Percentiles rank a stretch among this genome's conserved stretches.
These are phyloP conservation scores for Osmerus eperlanus DNA, from an alignment of 2,113 vertebrate species.

Conservation along the genomic window DNA sequence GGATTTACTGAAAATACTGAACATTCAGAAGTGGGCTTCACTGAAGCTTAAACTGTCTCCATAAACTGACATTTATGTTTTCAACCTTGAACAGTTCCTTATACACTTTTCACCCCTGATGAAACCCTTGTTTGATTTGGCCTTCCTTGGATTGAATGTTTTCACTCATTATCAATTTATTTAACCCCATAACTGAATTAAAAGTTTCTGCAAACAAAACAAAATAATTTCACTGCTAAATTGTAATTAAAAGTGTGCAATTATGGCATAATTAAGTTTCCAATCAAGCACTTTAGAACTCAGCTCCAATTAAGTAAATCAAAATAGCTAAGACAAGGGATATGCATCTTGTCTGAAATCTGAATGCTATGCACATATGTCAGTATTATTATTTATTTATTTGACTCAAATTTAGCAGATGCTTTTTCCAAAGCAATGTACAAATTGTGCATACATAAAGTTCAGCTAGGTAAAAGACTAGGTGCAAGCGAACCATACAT, in stretches of 20 bases:
- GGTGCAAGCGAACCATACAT: neutral
- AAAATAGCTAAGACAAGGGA: neutral
- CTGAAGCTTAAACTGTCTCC: no score
- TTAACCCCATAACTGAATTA: conserved; percentile 59
- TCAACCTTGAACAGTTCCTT: neutral
- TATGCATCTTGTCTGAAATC: neutral
- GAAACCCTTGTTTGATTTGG: neutral
- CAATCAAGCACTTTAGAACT: conserved; percentile 41
- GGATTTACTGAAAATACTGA: no score
- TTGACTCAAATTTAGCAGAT: no score
- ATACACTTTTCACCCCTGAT: neutral
- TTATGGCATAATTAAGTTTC: conserved; percentile 57
- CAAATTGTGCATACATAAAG: no score
- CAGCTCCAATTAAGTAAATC: neutral
- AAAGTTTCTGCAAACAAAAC: conserved; percentile 53
- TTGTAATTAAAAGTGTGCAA: conserved; percentile 50
- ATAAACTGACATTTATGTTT: neutral
- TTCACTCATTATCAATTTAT: conserved; percentile 41
- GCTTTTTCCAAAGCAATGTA: no score
- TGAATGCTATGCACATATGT: neutral
- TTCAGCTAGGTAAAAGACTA: no score
- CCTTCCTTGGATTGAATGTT: conserved; percentile 19
- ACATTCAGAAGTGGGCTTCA: no score
- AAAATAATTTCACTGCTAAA: conserved; percentile 49
- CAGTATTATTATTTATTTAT: no score